These are phyloP conservation scores for Vultur gryphus DNA, from an alignment of 2,797 vertebrate species.

Conservation along the genomic window DNA sequence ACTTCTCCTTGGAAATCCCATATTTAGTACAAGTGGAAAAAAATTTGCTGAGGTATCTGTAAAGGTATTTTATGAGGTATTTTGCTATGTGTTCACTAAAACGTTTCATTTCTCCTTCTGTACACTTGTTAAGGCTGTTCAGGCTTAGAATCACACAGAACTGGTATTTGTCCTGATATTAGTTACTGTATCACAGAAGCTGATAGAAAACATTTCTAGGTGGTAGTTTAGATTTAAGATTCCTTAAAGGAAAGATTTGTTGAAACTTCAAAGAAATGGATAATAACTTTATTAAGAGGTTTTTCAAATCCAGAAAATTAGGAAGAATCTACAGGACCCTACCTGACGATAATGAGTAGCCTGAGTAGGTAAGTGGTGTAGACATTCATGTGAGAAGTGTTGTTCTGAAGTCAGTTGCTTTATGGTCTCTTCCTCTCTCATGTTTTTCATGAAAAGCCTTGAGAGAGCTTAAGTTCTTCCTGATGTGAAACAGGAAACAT, in stretches of 20 bases:
- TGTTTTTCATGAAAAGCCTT: background rate
- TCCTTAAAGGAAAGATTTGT: background rate
- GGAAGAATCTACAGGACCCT: background rate
- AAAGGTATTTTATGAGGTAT: background rate
- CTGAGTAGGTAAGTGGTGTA: background rate
- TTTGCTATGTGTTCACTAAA: background rate
- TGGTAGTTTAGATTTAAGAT: background rate
- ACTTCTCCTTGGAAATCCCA: background rate
- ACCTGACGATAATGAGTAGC: background rate
- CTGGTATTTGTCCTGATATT: background rate
- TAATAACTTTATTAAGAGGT: background rate
- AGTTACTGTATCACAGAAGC: background rate
- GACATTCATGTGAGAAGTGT: background rate
- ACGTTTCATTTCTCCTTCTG: background rate
- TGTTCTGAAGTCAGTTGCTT: background rate
- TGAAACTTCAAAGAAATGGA: background rate
- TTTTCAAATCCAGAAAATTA: background rate
- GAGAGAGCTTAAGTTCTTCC: constrained; percentile 27
- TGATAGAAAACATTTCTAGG: background rate
- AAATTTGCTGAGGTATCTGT: background rate
- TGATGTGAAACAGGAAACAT: constrained; percentile 31
- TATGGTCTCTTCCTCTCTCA: background rate
- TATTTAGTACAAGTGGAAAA: background rate
- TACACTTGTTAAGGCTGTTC: background rate
- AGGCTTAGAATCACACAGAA: background rate